phyloP scores from a whole-genome alignment of 2,113 vertebrate species.

The Carassius carassius region DNA sequence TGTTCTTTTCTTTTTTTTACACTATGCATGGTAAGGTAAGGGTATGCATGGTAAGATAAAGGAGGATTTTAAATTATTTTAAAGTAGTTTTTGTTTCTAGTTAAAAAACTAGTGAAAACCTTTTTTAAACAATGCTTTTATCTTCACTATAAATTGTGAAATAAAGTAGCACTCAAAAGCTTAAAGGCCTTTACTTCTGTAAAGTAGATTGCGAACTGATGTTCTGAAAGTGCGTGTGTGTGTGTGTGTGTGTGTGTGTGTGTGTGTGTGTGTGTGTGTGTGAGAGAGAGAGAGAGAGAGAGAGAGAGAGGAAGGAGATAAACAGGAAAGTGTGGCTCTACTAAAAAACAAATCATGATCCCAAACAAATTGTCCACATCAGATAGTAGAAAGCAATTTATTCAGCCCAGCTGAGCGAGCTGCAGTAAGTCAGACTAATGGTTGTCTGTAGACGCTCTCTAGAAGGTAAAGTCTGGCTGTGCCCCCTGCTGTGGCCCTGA shows the following conservation, averaged over 20 bases:
- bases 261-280: no score
- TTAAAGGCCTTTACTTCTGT: background rate
- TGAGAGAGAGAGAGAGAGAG: background rate
- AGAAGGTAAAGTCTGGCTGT: constrained; percentile 16
- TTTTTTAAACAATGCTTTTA: background rate
- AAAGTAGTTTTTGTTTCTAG: background rate
- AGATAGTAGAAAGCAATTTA: constrained; percentile 35
- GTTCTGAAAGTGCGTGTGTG: background rate
- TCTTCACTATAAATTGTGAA: background rate
- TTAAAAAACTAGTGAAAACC: background rate
- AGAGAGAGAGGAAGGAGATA: background rate
- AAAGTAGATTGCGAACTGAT: background rate
- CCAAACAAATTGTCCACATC: constrained; percentile 10
- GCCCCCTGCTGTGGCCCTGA: constrained; percentile 3
- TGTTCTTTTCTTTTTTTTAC: no score
- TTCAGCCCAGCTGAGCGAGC: constrained; percentile 13
- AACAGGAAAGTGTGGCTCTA: background rate
- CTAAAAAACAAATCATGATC: background rate
- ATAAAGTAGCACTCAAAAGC: background rate
- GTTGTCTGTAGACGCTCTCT: background rate
- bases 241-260: background rate
- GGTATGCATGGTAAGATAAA: no score
- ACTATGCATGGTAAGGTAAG: background rate
- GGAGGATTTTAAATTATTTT: background rate
- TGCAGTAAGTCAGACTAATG: constrained; percentile 3